Conservation (phyloP, 2,113 vertebrate genomes). For the Prionailurus bengalensis region DNA sequence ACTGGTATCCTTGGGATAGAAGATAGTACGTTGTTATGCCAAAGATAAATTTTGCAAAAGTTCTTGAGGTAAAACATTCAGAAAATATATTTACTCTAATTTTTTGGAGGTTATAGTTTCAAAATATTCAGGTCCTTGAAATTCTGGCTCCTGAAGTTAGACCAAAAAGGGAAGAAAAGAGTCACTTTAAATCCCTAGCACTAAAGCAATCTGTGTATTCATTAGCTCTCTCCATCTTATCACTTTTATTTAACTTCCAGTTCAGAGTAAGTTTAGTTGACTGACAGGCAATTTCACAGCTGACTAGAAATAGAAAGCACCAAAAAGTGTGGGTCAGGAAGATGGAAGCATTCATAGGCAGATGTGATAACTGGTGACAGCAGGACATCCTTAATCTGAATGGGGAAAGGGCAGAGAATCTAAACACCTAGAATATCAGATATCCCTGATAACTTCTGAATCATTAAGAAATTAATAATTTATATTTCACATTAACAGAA, state of each 20-base stretch:
- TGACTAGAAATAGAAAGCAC: conserved; percentile 25
- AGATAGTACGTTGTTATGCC: background rate
- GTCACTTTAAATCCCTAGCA: background rate
- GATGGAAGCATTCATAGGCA: background rate
- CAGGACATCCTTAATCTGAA: background rate
- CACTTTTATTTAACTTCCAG: conserved; percentile 29
- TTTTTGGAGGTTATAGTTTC: conserved; percentile 30
- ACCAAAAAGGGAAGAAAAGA: background rate
- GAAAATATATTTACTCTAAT: background rate
- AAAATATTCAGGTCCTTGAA: conserved; percentile 28
- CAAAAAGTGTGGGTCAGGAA: background rate
- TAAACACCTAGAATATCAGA: background rate
- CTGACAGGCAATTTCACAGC: background rate
- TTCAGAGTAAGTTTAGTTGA: conserved; percentile 34
- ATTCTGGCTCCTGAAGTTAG: conserved; percentile 11
- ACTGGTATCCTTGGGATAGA: background rate
- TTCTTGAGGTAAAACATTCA: conserved; percentile 13
- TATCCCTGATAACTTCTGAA: background rate
- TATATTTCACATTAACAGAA: conserved; percentile 25
- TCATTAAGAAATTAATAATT: conserved; percentile 46
- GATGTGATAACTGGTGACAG: background rate
- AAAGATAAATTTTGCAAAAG: conserved; percentile 1
- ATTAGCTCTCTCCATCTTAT: background rate
- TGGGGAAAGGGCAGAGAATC: background rate
- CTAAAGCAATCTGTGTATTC: background rate